A percentile compares a stretch with the other conserved stretches of the same genome.
phyloP scores from a whole-genome alignment of 2,888 invertebrate genomes.

The Trissonchulus sp. region DNA sequence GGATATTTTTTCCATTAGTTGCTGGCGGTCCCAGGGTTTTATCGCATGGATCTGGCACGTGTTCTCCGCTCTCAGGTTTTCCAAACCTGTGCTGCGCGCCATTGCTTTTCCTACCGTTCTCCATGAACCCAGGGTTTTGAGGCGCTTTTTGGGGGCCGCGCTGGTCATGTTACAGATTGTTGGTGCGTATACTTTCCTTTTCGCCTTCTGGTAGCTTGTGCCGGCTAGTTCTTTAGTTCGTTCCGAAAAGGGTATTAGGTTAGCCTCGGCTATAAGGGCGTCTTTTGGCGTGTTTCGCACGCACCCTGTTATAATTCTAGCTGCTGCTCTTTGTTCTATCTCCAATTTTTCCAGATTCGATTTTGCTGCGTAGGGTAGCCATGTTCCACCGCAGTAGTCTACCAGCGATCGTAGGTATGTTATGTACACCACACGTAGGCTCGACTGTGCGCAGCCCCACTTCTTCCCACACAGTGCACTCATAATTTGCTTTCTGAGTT shows the following conservation, averaged over 20 bases:
- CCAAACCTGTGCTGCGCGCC: too few relatives aligned
- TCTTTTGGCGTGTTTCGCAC: too few relatives aligned
- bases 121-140: not conserved
- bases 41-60: too few relatives aligned
- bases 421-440: not conserved
- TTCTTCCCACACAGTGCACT: not conserved
- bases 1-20: too few relatives aligned
- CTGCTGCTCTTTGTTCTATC: not conserved
- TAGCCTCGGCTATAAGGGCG: not conserved
- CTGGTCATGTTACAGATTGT: too few relatives aligned
- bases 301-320: too few relatives aligned
- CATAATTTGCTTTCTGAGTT: too few relatives aligned
- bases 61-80: too few relatives aligned
- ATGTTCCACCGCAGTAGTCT: not conserved
- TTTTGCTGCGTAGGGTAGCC: not conserved
- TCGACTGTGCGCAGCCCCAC: not conserved
- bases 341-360: too few relatives aligned
- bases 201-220: not conserved
- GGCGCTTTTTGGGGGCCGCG: too few relatives aligned
- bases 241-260: not conserved
- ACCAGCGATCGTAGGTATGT: not conserved
- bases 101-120: constrained; percentile 5
- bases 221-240: not conserved
- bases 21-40: too few relatives aligned
- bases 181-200: not conserved